phyloP scores from a whole-genome alignment of 2,888 invertebrate species.

The Escarpia spicata region DNA sequence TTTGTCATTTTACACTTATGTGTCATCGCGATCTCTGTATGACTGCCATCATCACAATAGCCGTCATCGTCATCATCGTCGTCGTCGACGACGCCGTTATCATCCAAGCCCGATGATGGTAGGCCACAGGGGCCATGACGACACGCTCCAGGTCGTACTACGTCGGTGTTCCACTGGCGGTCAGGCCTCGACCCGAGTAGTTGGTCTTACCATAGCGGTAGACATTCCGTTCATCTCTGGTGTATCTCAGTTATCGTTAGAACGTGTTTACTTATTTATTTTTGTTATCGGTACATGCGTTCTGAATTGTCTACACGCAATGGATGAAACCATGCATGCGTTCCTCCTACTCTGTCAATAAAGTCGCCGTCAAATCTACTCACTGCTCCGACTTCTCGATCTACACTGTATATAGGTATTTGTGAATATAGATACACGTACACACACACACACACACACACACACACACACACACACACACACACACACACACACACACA shows the following conservation, averaged over 20 bases:
- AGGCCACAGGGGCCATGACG: neutral
- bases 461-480: neutral
- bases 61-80: neutral
- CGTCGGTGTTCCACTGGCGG: neutral
- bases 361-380: neutral
- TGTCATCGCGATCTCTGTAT: neutral
- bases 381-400: neutral
- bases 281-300: neutral
- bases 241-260: neutral
- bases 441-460: neutral
- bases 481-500: neutral
- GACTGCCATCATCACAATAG: neutral
- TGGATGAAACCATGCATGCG: neutral
- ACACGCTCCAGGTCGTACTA: neutral
- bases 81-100: neutral
- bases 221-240: neutral
- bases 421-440: neutral
- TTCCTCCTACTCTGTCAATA: neutral
- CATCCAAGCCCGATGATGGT: neutral
- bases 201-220: no score
- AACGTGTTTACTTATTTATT: constrained; percentile 10
- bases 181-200: no score
- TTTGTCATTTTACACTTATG: neutral
- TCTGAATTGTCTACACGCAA: neutral
- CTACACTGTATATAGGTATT: neutral